Conservation (phyloP, 2,797 vertebrate species). For the Nasua narica region DNA sequence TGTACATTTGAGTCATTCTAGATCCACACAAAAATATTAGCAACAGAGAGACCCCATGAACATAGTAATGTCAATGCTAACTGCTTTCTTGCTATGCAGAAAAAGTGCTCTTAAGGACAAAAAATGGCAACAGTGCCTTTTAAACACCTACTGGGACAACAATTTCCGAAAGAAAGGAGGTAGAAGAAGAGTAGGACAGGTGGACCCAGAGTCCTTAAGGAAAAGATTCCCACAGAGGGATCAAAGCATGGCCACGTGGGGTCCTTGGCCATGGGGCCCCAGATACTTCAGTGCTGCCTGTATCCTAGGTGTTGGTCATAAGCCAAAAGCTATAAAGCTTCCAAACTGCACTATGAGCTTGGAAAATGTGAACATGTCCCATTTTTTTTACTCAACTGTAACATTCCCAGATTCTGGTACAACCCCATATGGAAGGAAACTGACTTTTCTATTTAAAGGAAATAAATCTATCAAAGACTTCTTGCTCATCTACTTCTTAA, state of each 20-base stretch:
- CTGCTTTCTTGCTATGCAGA: background rate
- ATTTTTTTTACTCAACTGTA: background rate
- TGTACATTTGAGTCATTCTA: background rate
- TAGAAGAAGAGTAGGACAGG: background rate
- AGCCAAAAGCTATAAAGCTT: background rate
- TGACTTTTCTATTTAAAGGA: background rate
- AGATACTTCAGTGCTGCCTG: background rate
- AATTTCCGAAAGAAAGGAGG: background rate
- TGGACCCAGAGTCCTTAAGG: background rate
- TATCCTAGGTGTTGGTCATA: background rate
- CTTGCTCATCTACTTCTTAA: background rate
- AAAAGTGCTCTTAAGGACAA: background rate
- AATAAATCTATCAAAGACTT: background rate
- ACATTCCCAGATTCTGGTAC: background rate
- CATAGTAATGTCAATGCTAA: background rate
- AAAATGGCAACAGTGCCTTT: background rate
- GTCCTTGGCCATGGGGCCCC: background rate
- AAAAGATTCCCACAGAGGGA: background rate
- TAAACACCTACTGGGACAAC: background rate
- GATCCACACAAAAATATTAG: background rate
- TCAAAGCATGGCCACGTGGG: accelerated
- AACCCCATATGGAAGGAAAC: background rate
- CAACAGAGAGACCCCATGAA: background rate
- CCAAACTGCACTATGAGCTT: background rate
- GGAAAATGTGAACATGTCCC: background rate